Evolutionary conservation across 2,797 vertebrate genomes (phyloP).

Genomic region (Pipistrellus kuhlii): DNA sequence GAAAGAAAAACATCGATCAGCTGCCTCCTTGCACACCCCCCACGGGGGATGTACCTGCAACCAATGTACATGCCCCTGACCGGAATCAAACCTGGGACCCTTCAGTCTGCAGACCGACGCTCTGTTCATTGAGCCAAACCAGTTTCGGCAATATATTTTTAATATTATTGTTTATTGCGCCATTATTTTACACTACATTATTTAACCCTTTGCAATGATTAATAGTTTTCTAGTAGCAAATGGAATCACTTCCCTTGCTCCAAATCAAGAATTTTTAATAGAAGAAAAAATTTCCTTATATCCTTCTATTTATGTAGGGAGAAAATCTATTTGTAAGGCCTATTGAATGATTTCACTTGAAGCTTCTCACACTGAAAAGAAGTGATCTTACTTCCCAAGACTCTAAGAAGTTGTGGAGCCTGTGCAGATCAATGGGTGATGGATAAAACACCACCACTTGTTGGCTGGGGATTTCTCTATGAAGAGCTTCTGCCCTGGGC

Average conservation of each 20-base stretch:
- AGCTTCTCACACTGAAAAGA: not conserved
- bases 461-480: not conserved
- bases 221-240: not conserved
- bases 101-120: no score
- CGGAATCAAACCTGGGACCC: no score
- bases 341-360: conserved; percentile 16
- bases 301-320: not conserved
- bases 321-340: not conserved
- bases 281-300: not conserved
- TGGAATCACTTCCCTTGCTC: not conserved
- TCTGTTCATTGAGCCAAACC: no score
- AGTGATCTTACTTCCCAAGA: not conserved
- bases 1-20: no score
- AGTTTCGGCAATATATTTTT: not conserved
- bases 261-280: conserved; percentile 18
- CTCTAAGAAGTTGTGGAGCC: not conserved
- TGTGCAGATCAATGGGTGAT: not conserved
- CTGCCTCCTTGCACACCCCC: no score
- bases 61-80: no score
- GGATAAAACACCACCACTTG: not conserved
- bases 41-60: no score
- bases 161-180: conserved; percentile 6
- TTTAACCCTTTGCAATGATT: not conserved
- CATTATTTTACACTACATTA: not conserved
- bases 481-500: conserved; percentile 14